Evolutionary conservation across 1,140 invertebrate genomes (phyloP).

Genomic region (Caenorhabditis briggsae): DNA sequence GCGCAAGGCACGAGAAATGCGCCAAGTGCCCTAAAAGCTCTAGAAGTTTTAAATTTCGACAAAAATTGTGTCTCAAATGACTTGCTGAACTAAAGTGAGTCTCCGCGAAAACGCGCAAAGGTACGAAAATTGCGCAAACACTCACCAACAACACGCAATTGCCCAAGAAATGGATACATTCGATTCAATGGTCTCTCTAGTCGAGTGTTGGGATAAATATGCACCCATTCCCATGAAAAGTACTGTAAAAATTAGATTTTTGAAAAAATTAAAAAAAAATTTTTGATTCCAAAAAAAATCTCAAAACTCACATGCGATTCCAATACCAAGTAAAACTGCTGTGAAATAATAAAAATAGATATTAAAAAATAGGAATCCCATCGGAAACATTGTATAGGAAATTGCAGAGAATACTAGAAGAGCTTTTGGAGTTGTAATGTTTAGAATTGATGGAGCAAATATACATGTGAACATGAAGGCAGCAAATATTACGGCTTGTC

Average conservation of each 20-base stretch:
- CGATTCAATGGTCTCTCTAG: not conserved
- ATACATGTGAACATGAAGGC: constrained; percentile 27
- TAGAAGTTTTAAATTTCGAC: too few species aligned
- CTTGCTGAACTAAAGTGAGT: not conserved
- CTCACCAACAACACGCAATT: constrained; percentile 12
- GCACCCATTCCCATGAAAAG: not conserved
- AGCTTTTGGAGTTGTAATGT: not conserved
- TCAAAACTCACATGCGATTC: not conserved
- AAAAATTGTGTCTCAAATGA: too few species aligned
- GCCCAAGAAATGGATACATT: constrained; percentile 11
- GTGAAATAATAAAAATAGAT: constrained; percentile 3
- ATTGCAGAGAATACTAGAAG: not conserved
- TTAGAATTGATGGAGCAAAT: constrained; percentile 40
- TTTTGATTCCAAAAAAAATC: too few species aligned
- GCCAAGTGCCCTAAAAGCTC: too few species aligned
- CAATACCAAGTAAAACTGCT: not conserved
- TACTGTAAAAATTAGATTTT: too few species aligned
- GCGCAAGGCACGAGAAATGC: not conserved
- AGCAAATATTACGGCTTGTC: constrained; percentile 33
- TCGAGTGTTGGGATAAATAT: not conserved
- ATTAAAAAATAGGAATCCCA: constrained; percentile 9
- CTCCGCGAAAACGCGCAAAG: not conserved
- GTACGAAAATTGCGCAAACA: not conserved
- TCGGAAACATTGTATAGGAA: not conserved
- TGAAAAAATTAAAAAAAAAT: too few species aligned